A percentile compares a stretch with the other conserved stretches of the same genome.
Conservation (phyloP, 2,113 vertebrate species). For the Picathartes gymnocephalus region DNA sequence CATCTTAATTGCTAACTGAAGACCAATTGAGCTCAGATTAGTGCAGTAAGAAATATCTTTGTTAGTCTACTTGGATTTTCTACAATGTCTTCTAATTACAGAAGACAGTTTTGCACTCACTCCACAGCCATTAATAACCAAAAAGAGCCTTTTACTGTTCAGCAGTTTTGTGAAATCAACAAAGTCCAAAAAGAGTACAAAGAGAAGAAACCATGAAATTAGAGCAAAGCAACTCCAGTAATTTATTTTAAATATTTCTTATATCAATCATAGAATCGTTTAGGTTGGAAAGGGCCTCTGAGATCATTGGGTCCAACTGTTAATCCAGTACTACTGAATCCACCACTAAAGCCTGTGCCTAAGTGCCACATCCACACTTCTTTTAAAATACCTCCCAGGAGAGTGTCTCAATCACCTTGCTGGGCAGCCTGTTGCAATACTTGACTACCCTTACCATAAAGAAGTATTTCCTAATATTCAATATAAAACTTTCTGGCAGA, state of each 20-base stretch:
- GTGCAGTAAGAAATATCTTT: not conserved
- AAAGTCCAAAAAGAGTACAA: not conserved
- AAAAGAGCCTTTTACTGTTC: not conserved
- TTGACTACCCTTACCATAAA: fast-evolving
- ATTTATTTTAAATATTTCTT: not conserved
- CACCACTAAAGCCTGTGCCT: not conserved
- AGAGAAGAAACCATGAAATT: not conserved
- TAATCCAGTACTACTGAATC: not conserved
- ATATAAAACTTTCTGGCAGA: not conserved
- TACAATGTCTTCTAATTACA: not conserved
- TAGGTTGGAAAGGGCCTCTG: not conserved
- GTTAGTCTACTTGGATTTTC: not conserved
- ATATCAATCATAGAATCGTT: not conserved
- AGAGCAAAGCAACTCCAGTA: not conserved
- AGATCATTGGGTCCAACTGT: not conserved
- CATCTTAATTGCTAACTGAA: not conserved
- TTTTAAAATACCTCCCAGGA: not conserved
- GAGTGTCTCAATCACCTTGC: not conserved
- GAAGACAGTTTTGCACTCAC: not conserved
- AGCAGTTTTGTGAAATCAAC: not conserved
- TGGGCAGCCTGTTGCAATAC: not conserved
- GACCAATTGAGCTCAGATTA: not conserved
- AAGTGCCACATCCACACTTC: fast-evolving
- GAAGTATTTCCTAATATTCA: not conserved
- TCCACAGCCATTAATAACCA: not conserved